Conservation (phyloP, 23 tunicate genomes). For the Clavelina lepadiformis region DNA sequence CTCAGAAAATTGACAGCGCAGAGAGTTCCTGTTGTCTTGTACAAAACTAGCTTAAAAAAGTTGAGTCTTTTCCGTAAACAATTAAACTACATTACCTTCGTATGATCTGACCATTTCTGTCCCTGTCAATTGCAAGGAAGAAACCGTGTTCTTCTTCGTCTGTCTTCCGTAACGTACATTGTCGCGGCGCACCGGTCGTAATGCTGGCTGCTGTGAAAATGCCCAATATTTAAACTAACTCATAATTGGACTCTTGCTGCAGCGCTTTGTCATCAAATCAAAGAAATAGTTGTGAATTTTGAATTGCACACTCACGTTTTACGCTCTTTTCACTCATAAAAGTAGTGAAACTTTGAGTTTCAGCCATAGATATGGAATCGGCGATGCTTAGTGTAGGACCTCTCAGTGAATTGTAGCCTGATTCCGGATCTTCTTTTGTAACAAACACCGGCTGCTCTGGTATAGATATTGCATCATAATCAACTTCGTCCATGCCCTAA, state of each 20-base stretch:
- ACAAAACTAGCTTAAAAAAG: not conserved
- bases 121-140: constrained; percentile 72
- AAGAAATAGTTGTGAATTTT: no score
- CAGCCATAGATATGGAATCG: constrained; percentile 74
- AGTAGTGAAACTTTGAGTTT: constrained; percentile 45
- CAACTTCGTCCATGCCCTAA: constrained; percentile 75
- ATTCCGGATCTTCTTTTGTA: constrained; percentile 56
- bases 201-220: no score
- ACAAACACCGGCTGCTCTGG: constrained; percentile 90
- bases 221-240: no score
- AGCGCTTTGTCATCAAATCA: no score
- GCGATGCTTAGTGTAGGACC: constrained; percentile 39
- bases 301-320: no score
- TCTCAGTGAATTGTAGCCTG: constrained; percentile 2
- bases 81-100: constrained; percentile 27
- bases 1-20: not conserved
- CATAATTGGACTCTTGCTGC: no score
- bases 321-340: constrained; percentile 24
- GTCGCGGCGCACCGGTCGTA: constrained; percentile 35
- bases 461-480: constrained; percentile 74
- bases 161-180: constrained; percentile 38
- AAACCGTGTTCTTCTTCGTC: constrained; percentile 84
- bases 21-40: not conserved
- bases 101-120: constrained; percentile 80
- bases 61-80: not conserved